phyloP scores from a whole-genome alignment of 2,113 vertebrate genomes.

The Melozone crissalis region DNA sequence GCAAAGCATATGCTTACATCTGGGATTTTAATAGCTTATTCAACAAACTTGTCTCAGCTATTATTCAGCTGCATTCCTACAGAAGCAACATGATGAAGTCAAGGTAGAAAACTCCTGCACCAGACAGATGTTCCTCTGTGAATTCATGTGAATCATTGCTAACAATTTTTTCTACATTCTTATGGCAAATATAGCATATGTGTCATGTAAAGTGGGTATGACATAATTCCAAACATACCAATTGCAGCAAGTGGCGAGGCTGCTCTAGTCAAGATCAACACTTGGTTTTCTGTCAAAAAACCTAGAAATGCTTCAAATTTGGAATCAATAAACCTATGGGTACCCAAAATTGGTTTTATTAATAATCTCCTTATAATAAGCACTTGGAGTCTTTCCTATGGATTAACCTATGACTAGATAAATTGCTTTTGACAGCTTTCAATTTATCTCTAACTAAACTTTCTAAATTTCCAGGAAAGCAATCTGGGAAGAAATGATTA shows the following conservation, averaged over 20 bases:
- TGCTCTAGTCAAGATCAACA: neutral
- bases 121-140: neutral
- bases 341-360: neutral
- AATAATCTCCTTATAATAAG: neutral
- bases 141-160: neutral
- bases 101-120: neutral
- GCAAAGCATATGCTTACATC: conserved; percentile 42
- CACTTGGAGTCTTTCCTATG: neutral
- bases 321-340: neutral
- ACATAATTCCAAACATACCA: neutral
- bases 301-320: neutral
- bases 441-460: neutral
- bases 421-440: neutral
- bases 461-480: neutral
- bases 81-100: conserved; percentile 55
- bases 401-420: neutral
- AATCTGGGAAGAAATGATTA: neutral
- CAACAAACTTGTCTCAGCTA: conserved; percentile 33
- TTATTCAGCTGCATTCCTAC: conserved; percentile 49
- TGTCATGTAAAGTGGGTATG: neutral
- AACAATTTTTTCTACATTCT: neutral
- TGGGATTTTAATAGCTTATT: conserved; percentile 41
- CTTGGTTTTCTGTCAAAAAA: neutral
- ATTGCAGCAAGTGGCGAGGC: neutral
- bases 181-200: neutral